Base-by-base conservation (phyloP, 1,140 invertebrate genomes). In the Neodiprion pinetum region DNA sequence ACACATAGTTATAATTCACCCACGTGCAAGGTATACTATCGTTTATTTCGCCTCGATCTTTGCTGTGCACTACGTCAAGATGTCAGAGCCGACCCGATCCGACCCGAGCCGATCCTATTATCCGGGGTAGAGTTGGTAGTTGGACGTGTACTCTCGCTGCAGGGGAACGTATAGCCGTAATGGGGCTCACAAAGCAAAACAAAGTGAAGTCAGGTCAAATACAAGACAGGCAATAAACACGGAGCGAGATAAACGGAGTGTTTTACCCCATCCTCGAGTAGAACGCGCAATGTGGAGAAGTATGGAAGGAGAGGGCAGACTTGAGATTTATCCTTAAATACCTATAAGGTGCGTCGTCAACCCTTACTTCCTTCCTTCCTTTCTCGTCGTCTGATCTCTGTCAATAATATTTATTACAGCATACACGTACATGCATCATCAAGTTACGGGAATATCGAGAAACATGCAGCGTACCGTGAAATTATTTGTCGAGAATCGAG, bases 111-210 rank as follows among this genome's bases (percentile, higher is more conserved):
- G 53, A 9, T 61, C 53, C n/a, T 61, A 61, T 61, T 61, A 61
- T 17, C 50, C 11, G 81, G 83, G 82, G 81, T 81, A 81, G 76
- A 79, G 77, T 80, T 84, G 81, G 86, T 86, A 40, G 28, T 40
- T 40, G 53, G 11, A 61, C n/a, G 53, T 61, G 53, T 61, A 87
- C 85, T 86, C 53, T 61, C 11, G n/a, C 53, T 17, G 5, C 11
- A 61, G 86, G 83, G 84, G 28, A 40, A 40, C 28, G 28, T 40
- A 86, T 87, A 82, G 82, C 78, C 86, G 83, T 88, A 88, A 88
- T 88, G 85, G 87, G 28, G 84, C 85, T 88, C 86, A 88, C 87
- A 88, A 88, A 88, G 86, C 87, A 84, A 88, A 88, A 88, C 87
- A 88, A 88, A 88, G 86, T 86, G 84, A 87, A 86, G 84, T 84